Evolutionary conservation across 2,797 vertebrate genomes (phyloP).

Genomic region (Squalus acanthias): DNA sequence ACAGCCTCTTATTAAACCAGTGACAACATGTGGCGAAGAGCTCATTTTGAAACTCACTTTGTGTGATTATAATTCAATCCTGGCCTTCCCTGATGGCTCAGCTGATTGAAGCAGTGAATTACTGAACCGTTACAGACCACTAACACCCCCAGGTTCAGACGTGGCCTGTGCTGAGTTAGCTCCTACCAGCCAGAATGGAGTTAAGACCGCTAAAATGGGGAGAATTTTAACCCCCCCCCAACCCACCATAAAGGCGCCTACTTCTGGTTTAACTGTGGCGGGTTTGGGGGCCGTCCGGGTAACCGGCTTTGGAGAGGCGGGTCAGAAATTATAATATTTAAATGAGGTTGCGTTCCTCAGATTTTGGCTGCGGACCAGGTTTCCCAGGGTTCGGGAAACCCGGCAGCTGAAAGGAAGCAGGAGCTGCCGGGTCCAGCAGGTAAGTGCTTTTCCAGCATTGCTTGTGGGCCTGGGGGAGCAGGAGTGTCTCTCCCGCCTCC

Average conservation of each 20-base stretch:
- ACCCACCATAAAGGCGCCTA: too few species aligned
- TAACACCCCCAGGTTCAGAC: neutral
- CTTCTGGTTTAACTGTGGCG: too few species aligned
- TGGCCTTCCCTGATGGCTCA: too few species aligned
- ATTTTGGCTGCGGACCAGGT: too few species aligned
- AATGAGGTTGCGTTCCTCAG: too few species aligned
- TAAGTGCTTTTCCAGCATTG: neutral
- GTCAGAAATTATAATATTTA: too few species aligned
- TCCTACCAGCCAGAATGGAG: neutral
- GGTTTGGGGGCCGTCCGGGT: too few species aligned
- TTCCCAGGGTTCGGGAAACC: too few species aligned
- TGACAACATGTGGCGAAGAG: neutral
- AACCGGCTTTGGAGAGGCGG: too few species aligned
- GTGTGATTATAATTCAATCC: neutral
- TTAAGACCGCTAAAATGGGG: neutral
- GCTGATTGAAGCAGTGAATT: neutral
- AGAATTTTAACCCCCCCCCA: too few species aligned
- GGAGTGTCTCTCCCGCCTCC: neutral
- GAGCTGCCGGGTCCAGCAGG: too few species aligned
- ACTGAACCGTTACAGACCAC: neutral
- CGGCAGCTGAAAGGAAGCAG: too few species aligned
- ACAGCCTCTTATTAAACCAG: neutral
- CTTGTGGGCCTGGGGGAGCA: neutral
- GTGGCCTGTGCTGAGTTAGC: neutral
- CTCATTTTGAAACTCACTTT: neutral